A percentile compares a stretch with the other conserved stretches of the same genome.
These are phyloP conservation scores for Cryptotis parvus DNA, from an alignment of 2,113 vertebrate genomes.

Conservation along the genomic window DNA sequence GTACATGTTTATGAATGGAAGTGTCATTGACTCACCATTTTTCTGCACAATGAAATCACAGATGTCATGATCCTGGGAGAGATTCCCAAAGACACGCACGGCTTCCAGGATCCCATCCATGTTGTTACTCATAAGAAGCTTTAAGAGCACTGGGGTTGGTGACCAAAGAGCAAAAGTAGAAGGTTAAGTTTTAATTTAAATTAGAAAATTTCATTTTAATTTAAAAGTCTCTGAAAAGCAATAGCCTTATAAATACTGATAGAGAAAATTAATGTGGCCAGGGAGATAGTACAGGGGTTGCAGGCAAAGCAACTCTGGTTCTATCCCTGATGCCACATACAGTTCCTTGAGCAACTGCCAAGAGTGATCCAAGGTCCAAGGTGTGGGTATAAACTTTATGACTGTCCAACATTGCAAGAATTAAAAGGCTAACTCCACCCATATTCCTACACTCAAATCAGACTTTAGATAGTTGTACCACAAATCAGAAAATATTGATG, in stretches of 20 bases:
- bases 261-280: neutral
- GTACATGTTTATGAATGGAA: neutral
- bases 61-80: slow-evolving; percentile 90
- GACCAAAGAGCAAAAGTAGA: slow-evolving; percentile 71
- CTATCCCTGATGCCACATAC: no score
- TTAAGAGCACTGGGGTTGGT: slow-evolving; percentile 88
- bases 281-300: no score
- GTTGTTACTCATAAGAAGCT: slow-evolving; percentile 88
- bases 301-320: no score
- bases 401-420: neutral
- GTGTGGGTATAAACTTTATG: neutral
- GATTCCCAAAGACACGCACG: slow-evolving; percentile 92
- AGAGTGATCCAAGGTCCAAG: no score
- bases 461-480: neutral
- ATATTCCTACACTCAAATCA: neutral
- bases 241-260: neutral
- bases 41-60: slow-evolving; percentile 90
- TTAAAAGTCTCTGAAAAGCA: slow-evolving; percentile 5
- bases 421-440: neutral
- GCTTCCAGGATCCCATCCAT: slow-evolving; percentile 92
- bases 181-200: neutral
- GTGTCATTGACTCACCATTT: slow-evolving; percentile 86
- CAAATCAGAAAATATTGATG: neutral
- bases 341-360: no score
- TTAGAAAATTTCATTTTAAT: neutral